Evolutionary conservation across 1,140 invertebrate genomes (phyloP).

Genomic region (Mycetomoellerius zeteki): DNA sequence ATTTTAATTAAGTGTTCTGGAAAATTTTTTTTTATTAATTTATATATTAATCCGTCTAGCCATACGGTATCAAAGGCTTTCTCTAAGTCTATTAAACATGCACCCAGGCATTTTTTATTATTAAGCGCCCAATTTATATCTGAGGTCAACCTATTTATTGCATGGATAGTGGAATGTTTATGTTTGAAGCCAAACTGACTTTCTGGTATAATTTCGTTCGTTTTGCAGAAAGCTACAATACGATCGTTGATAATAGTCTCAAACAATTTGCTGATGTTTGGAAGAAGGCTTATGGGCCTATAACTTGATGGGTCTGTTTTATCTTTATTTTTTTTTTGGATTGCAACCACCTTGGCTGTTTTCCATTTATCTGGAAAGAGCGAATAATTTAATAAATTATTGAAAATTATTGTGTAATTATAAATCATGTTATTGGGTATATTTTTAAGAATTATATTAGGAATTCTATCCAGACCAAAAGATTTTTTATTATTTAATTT

Average conservation of each 20-base stretch:
- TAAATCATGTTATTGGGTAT: too few relatives aligned
- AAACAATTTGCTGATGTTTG: constrained; percentile 15
- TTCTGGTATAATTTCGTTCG: constrained; percentile 18
- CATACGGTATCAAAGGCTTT: too few relatives aligned
- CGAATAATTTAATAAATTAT: too few relatives aligned
- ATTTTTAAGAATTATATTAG: not conserved
- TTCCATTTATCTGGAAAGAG: too few relatives aligned
- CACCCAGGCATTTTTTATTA: constrained; percentile 60
- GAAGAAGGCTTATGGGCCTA: not conserved
- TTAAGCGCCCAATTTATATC: constrained; percentile 25
- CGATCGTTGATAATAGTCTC: too few relatives aligned
- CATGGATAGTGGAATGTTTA: not conserved
- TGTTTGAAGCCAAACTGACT: constrained; percentile 12
- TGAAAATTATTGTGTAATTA: too few relatives aligned
- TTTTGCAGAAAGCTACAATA: too few relatives aligned
- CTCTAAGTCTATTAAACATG: constrained; percentile 75
- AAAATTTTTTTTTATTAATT: constrained; percentile 56
- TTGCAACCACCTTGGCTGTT: not conserved
- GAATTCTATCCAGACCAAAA: not conserved
- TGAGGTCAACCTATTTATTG: not conserved
- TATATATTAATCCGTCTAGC: constrained; percentile 64
- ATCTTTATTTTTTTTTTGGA: constrained; percentile 31
- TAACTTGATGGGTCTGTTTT: not conserved
- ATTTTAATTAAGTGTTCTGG: constrained; percentile 9
- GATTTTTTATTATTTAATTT: constrained; percentile 38